A percentile compares a stretch with the other conserved stretches of the same genome.
Conservation (phyloP, 2,797 vertebrate species). For the Danio jaintianensis region DNA sequence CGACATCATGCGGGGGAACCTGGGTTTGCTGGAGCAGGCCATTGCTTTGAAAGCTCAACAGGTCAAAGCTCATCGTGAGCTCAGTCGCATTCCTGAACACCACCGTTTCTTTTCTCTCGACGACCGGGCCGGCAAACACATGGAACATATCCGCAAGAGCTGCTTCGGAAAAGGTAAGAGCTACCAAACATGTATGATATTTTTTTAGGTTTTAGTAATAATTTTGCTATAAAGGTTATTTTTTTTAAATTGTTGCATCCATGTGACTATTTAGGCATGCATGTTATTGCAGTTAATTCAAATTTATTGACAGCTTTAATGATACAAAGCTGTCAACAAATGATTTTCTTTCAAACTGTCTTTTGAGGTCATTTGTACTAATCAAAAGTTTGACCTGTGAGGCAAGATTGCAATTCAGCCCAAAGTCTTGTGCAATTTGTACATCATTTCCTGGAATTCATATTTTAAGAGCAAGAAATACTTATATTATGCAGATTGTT, state of each 20-base stretch:
- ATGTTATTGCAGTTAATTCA: background rate
- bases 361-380: no score
- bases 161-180: conserved; percentile 90
- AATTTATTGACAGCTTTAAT: no score
- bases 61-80: conserved; percentile 85
- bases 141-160: conserved; percentile 89
- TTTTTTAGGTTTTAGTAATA: background rate
- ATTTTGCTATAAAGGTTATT: no score
- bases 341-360: no score
- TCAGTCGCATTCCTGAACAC: conserved; percentile 65
- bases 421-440: no score
- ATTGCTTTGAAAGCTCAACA: conserved; percentile 97
- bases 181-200: background rate
- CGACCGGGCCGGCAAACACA: conserved; percentile 83
- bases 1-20: conserved; percentile 93
- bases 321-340: no score
- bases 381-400: no score
- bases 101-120: conserved; percentile 84
- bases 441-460: no score
- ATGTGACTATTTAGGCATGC: background rate
- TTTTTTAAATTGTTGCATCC: no score
- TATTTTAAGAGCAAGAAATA: no score
- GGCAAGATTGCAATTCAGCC: no score
- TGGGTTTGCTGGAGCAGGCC: conserved; percentile 97
- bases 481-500: no score